phyloP scores from a whole-genome alignment of 2,888 invertebrate genomes.

The Rhamnusium bicolor region DNA sequence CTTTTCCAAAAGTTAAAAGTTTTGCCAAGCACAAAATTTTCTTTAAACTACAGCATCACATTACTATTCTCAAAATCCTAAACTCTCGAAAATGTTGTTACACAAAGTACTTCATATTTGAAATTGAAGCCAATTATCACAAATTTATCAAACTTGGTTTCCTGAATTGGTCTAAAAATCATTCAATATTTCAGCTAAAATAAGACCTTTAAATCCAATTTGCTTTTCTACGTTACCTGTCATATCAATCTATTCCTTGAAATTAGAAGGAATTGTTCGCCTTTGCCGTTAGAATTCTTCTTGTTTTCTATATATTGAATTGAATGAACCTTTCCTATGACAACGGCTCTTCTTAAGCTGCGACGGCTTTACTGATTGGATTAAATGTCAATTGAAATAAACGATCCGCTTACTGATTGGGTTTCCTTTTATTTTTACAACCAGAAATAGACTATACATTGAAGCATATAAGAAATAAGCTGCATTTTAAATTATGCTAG shows the following conservation, averaged over 20 bases:
- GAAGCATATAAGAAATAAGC: not conserved
- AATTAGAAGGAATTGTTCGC: conserved; percentile 11
- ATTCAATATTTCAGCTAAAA: not conserved
- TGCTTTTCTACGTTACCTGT: conserved; percentile 2
- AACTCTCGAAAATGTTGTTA: no score
- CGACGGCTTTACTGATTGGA: conserved; percentile 44
- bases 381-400: conserved; percentile 56
- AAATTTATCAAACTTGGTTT: no score
- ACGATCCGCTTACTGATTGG: conserved; percentile 49
- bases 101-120: no score
- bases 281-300: conserved; percentile 15
- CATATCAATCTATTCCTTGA: conserved; percentile 24
- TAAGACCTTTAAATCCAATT: conserved; percentile 18
- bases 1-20: no score
- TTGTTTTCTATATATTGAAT: conserved; percentile 38
- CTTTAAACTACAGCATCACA: no score
- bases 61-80: no score
- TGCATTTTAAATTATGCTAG: not conserved
- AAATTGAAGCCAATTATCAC: no score
- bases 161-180: no score
- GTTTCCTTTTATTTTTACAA: conserved; percentile 21
- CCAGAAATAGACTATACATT: not conserved
- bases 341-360: conserved; percentile 42
- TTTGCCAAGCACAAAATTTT: no score
- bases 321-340: conserved; percentile 38